Base-by-base conservation (phyloP, 2,888 invertebrate species). In the Athetis lepigone region DNA sequence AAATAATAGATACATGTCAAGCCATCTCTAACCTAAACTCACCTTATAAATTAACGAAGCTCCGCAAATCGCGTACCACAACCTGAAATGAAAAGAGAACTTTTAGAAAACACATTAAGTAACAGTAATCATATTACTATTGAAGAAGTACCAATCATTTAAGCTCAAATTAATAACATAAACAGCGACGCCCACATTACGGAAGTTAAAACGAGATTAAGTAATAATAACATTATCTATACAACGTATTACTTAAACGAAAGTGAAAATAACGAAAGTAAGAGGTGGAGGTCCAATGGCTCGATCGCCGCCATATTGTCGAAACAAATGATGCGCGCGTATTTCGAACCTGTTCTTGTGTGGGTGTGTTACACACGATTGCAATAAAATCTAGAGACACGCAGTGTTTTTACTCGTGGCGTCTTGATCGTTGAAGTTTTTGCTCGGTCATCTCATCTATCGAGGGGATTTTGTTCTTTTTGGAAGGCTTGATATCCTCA, bases 221-320 rank as follows among this genome's bases (percentile, higher is more conserved):
- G 83, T 88, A 88, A 81, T 79, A 80, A 88, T 66, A 80, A 88
- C 82, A 82, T 83, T 83, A 82, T 75, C 69, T 81, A 77, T 81
- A 85, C 77, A 82, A 81, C 81, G 81, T 86, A 87, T 90, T 87
- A 86, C 88, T 88, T 81, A 70, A 88, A 90, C 84, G 94, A 94
- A 94, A 94, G 94, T 91, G 91, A 91, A 91, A 91, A 85, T 87
- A 89, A 85, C 83, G 91, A 92, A 92, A 92, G 92, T 91, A 90
- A 91, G 85, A 88, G 90, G 90, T 84, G 89, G 85, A 88, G 88
- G 90, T 86, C 84, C 77, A 78, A 76, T 82, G 80, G 82, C 82
- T 80, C 80, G 79, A 83, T 82, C 70, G 83, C 83, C 77, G 86
- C 87, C 86, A 88, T 90, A 81, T 89, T 86, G 83, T 82, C 84